Evolutionary conservation across 2,113 vertebrate species (phyloP), one percentile per base, ranked within the genome.

Genomic region (Oreochromis tanganicae): DNA sequence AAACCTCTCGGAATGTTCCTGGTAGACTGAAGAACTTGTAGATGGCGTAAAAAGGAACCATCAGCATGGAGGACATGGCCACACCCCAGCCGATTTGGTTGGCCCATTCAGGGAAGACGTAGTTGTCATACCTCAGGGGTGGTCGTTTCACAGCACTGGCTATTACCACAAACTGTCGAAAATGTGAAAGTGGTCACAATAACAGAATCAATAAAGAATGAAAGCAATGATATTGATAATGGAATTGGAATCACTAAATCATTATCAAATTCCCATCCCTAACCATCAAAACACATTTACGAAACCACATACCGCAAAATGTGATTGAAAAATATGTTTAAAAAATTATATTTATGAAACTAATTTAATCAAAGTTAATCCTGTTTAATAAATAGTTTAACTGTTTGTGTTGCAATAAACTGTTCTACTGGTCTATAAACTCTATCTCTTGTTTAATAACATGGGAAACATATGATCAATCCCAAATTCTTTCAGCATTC

Each of bases 1-100:
- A 97, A 73, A 99, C 99, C 97, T 99, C 96, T 95, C 97, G 97
- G 73, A 99, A 97, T 84, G 97, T 98, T 88, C 99, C 98, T 61
- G 91, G 94, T 4, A 95, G 78, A 52, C 93, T 97, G 91, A 97
- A 86, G 93, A 99, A 97, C 94, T 99, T 99, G 94, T 99, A 99
- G 57, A 99, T 79, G 80, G 97, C 95, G 9, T 99, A 99, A 87
- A 94, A 57, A 1, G 99, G 99, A 46, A 99, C 99, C 38, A 97
- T 97, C 11, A 97, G 83, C 98, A 99, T 99, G 16, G 99, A 99
- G 50, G 99, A 99, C 83, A 98, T 91, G 3, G 98, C 98, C 41
- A 99, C 96, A 48, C 95, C 95, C 99, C 99, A 99, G 83, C 99
- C 98, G 2, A 99, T 86, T 36, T 96, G 83, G 80, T 98, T 98